Percentiles rank a stretch among this genome's conserved stretches.
phyloP scores from a whole-genome alignment of 2,888 invertebrate genomes.

The Peribatodes rhomboidaria region DNA sequence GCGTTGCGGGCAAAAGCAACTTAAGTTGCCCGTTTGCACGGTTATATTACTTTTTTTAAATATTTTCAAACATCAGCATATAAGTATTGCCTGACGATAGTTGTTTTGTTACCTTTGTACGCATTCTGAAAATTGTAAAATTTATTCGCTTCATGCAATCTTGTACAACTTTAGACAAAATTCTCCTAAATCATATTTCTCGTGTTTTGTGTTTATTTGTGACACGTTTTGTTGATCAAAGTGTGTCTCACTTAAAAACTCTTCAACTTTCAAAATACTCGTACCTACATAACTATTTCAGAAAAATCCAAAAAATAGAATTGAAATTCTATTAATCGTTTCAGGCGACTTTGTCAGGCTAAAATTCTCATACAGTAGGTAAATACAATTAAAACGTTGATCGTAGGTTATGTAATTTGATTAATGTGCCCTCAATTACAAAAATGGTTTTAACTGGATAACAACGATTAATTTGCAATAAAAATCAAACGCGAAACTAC shows the following conservation, averaged over 20 bases:
- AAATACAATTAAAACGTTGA: too few species aligned
- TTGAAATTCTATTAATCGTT: too few species aligned
- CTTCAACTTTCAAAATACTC: too few species aligned
- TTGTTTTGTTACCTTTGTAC: neutral
- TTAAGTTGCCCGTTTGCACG: neutral
- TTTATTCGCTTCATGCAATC: neutral
- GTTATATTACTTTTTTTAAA: neutral
- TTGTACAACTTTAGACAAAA: neutral
- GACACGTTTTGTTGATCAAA: too few species aligned
- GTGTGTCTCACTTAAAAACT: too few species aligned
- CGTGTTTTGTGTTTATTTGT: too few species aligned
- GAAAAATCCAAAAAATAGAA: too few species aligned
- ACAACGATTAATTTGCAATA: constrained; percentile 27
- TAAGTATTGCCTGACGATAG: neutral
- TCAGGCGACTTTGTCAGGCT: too few species aligned
- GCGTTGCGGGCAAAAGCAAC: neutral
- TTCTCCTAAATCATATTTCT: too few species aligned
- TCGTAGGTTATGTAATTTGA: neutral
- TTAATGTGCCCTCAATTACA: constrained; percentile 13
- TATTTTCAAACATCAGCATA: neutral
- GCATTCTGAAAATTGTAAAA: constrained; percentile 6
- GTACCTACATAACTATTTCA: too few species aligned
- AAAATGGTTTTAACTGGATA: constrained; percentile 21
- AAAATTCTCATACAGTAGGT: too few species aligned
- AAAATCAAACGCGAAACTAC: constrained; percentile 22